Percentiles rank a stretch among this genome's conserved stretches.
phyloP scores from a whole-genome alignment of 1,140 invertebrate genomes.

The Coenobita brevimanus region DNA sequence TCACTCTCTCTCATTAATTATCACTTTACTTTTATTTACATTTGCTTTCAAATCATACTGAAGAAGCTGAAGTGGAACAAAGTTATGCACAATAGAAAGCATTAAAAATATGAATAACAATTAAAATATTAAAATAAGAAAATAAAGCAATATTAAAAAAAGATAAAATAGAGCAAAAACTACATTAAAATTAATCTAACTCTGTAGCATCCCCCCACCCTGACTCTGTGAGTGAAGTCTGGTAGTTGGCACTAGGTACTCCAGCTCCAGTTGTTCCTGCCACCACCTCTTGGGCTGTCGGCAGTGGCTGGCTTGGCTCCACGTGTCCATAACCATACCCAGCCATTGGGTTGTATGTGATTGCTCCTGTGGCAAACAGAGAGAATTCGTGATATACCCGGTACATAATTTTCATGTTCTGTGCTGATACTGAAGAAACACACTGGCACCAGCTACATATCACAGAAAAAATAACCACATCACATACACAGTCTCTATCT shows the following conservation, averaged over 20 bases:
- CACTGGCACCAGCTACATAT: no score
- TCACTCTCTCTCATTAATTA: no score
- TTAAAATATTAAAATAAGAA: neutral
- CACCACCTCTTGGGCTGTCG: constrained; percentile 56
- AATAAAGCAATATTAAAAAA: neutral
- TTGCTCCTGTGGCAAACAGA: constrained; percentile 40
- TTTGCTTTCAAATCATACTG: no score
- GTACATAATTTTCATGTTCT: neutral
- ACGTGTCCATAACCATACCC: constrained; percentile 61
- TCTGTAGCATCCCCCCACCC: no score
- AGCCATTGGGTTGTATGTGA: constrained; percentile 64
- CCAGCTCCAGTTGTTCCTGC: constrained; percentile 15
- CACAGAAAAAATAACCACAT: no score
- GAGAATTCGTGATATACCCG: neutral
- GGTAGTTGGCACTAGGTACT: no score
- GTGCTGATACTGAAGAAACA: no score
- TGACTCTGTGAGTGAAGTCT: no score
- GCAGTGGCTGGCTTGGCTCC: constrained; percentile 44
- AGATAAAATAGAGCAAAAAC: neutral
- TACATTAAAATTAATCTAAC: neutral
- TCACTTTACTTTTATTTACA: no score
- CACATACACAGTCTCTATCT: no score
- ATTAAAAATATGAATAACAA: neutral
- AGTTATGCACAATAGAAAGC: neutral
- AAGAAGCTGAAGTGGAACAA: no score